A percentile compares a stretch with the other conserved stretches of the same genome.
These are phyloP conservation scores for Epizoanthus ramosus DNA, from an alignment of 92 coral and sea anemone genomes.

Conservation along the genomic window DNA sequence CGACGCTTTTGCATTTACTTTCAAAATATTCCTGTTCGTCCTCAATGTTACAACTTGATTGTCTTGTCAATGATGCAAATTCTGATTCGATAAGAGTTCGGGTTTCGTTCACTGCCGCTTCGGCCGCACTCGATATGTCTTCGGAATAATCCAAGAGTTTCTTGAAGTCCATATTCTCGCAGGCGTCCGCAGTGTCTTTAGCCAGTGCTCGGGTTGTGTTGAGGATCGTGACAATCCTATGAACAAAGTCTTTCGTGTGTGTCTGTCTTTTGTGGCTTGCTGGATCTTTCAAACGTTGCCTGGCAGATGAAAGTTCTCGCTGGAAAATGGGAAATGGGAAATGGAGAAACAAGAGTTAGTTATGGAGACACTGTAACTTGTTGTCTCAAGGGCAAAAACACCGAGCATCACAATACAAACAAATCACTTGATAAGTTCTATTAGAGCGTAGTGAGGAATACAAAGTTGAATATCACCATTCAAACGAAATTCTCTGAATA, in stretches of 20 bases:
- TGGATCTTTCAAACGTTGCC: neutral
- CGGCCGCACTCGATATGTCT: conserved; percentile 27
- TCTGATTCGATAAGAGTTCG: conserved; percentile 2
- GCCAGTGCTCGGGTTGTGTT: conserved; percentile 41
- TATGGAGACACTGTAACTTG: no score
- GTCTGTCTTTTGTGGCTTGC: conserved; percentile 14
- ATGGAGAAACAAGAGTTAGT: neutral
- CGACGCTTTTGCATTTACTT: conserved; percentile 14
- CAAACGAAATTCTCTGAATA: no score
- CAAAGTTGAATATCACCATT: no score
- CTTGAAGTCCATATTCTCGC: conserved; percentile 32
- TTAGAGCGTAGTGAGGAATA: no score
- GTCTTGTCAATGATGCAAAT: conserved; percentile 5
- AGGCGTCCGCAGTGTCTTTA: conserved; percentile 18
- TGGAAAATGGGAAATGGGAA: neutral
- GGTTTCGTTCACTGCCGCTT: conserved; percentile 30
- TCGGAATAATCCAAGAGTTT: conserved; percentile 32
- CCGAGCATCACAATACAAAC: no score
- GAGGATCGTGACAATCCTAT: conserved; percentile 11
- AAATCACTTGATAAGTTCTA: no score
- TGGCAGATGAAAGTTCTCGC: conserved; percentile 4
- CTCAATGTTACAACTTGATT: neutral
- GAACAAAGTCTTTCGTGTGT: conserved; percentile 20
- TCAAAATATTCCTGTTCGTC: conserved; percentile 13
- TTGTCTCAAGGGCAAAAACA: no score